Conservation (phyloP, 2,113 vertebrate species). For the Pterocles burchelli region DNA sequence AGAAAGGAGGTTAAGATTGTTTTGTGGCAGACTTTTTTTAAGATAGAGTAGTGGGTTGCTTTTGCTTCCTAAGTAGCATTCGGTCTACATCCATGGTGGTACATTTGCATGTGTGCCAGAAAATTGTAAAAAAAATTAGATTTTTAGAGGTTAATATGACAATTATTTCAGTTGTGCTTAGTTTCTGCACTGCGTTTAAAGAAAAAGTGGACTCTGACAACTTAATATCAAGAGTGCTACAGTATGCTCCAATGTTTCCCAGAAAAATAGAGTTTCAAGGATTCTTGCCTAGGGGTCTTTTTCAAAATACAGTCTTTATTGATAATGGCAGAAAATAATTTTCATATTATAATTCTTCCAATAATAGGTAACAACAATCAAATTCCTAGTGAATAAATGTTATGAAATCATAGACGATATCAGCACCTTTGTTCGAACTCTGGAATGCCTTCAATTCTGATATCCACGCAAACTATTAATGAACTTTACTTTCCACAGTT, state of each 20-base stretch:
- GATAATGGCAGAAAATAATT: background rate
- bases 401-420: background rate
- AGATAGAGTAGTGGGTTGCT: background rate
- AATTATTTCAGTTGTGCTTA: background rate
- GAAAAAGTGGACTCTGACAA: background rate
- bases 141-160: background rate
- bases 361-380: background rate
- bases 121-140: background rate
- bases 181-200: background rate
- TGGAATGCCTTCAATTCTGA: background rate
- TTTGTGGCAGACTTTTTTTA: background rate
- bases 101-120: background rate
- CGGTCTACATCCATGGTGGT: background rate
- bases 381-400: background rate
- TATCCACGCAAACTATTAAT: background rate
- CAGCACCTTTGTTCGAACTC: background rate
- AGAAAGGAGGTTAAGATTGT: background rate
- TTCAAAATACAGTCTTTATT: background rate
- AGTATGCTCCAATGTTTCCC: background rate
- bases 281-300: background rate
- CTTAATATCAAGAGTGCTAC: background rate
- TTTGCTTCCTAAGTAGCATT: background rate
- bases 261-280: background rate
- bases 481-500: background rate
- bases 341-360: background rate